Conservation (phyloP, 2,888 invertebrate species). For the Brachyptera putata region DNA sequence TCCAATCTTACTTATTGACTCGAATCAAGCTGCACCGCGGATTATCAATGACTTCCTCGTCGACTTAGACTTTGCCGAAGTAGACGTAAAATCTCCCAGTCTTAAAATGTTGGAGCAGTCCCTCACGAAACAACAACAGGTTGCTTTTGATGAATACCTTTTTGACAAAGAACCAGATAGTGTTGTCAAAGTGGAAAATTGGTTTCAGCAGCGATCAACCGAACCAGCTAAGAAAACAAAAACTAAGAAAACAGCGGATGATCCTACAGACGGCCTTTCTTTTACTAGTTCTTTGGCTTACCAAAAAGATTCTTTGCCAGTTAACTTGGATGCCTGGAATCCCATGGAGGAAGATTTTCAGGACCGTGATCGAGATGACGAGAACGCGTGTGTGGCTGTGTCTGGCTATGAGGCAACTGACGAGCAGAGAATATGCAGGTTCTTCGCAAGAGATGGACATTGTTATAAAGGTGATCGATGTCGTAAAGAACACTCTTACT, state of each 20-base stretch:
- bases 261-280: background rate
- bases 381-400: conserved; percentile 23
- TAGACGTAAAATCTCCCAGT: background rate
- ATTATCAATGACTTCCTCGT: background rate
- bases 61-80: background rate
- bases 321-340: conserved; percentile 9
- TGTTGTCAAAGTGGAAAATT: background rate
- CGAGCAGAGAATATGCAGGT: conserved; percentile 21
- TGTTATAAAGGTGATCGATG: conserved; percentile 19
- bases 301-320: background rate
- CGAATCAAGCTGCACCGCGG: background rate
- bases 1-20: background rate
- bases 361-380: conserved; percentile 19
- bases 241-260: background rate
- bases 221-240: background rate
- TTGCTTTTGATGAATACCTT: background rate
- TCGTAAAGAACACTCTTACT: conserved; percentile 11
- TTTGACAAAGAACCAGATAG: background rate
- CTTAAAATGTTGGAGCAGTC: background rate
- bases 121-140: too few relatives aligned
- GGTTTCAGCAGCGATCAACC: background rate
- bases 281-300: too few relatives aligned
- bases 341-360: conserved; percentile 24
- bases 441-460: conserved; percentile 10
- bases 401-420: conserved; percentile 24